Base-by-base conservation (phyloP, 2,113 vertebrate genomes). In the Eudorcas thomsonii region DNA sequence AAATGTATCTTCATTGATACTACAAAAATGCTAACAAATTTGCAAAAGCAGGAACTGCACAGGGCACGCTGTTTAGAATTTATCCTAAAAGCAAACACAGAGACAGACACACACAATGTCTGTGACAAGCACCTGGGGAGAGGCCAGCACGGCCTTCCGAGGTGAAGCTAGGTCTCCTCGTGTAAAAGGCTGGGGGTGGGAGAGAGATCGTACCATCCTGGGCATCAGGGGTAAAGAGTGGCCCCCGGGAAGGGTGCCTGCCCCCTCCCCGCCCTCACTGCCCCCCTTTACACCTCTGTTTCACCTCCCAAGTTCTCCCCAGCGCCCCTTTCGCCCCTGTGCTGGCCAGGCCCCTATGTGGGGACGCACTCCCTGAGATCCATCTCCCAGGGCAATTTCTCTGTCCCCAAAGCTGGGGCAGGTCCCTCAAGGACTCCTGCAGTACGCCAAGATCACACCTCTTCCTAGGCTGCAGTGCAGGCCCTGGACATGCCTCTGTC, bases 241-340 rank as follows among this genome's bases (percentile, higher is more conserved):
- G 4, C 14, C 3, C 14, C 26, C 13, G 0, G 45, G 10, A 25
- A 14, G 3, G n/a, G 16, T 2, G 10, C 13, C 23, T 10, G 16
- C 14, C 30, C 54, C 5, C 2, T 10, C 7, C 3, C 2, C 0
- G 1, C 64, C 64, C 36, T 28, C 36, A 12, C 9, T 7, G 43
- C 12, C 7, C 2, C 45, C 15, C 17, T 30, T 39, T 6, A 5
- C 2, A 0, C 4, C 26, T 55, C 8, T 16, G 2, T 15, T 45
- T 39, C n/a, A 2, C 7, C 1, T 1, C 17, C 17, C 1, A 2
- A 10, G 3, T 7, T 2, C 26, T 7, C 8, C 0, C 0, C 0
- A 0, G 2, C 0, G 3, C 28, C 33, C 10, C n/a, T 48, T 12
- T 19, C 0, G 0, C 2, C 43, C 6, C 15, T 8, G 2, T 1